Evolutionary conservation across 2,797 vertebrate species (phyloP), one percentile per base, ranked within the genome.

Genomic region (Pantherophis vulpinus): DNA sequence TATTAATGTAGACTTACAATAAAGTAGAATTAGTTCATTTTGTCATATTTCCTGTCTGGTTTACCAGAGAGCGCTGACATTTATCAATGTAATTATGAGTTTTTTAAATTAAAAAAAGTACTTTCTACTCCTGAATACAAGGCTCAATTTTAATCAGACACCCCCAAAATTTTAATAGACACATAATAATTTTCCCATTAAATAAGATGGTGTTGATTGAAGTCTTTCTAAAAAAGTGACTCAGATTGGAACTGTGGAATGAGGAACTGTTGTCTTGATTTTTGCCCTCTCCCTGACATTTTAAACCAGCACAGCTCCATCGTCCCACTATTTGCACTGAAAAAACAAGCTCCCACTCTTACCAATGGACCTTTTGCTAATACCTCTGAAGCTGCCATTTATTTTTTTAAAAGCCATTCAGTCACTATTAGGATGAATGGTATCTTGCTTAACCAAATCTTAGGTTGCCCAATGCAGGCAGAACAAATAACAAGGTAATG

Each of bases 401-500:
- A 60, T 13, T 54, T 89, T 59, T 59, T 32, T 27, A 9, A 37
- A 87, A 89, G 29, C 20, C 25, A 54, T 58, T 23, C 13, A 42
- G 20, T 29, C 32, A 4, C 2, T 59, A 54, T 59, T 23, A 23
- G 47, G 11, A 66, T 60, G 27, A 90, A 51, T 13, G 20, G 60
- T 25, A 42, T 54, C 14, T 92, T 60, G 23, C 3, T 25, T 88
- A 55, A 54, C 27, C 14, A 42, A 14, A 25, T 63, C 91, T 56
- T 56, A 7, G 16, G 5, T 27, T 70, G 42, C 61, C 32, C 51
- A 51, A 10, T 59, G 5, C 27, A 37, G n/a, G 91, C 18, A 92
- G 74, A 91, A 56, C 56, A 95, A 55, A 47, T 86, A 92, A 58
- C 0, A 95, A 54, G 42, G 86, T 32, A 32, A 91, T 56, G 32